A percentile compares a stretch with the other conserved stretches of the same genome.
phyloP scores from a whole-genome alignment of 2,797 vertebrate species.

The Gallinago stenura region DNA sequence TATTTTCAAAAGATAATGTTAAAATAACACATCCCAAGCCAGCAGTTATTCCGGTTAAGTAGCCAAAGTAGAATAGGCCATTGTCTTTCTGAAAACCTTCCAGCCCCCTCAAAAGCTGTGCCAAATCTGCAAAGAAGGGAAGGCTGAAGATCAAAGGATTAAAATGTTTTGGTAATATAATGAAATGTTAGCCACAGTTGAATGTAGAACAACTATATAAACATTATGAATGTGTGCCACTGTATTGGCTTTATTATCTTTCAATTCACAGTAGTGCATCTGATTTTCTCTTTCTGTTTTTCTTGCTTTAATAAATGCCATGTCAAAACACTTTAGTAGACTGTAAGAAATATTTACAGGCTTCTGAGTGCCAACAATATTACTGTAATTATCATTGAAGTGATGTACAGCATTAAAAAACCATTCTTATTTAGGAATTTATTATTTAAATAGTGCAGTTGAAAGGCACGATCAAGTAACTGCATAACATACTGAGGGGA shows the following conservation, averaged over 20 bases:
- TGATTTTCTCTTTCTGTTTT: conserved; percentile 1
- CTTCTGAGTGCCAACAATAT: conserved; percentile 6
- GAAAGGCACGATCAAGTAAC: background rate
- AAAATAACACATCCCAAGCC: background rate
- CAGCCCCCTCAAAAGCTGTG: background rate
- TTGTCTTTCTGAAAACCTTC: background rate
- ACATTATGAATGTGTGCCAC: background rate
- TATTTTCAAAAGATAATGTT: background rate
- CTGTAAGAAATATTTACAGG: conserved; percentile 35
- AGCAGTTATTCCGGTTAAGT: background rate
- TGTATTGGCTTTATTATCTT: background rate
- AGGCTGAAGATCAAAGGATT: background rate
- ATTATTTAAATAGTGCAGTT: background rate
- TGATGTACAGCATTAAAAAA: conserved; percentile 1
- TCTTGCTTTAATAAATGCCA: background rate
- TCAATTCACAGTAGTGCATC: background rate
- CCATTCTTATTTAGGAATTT: background rate
- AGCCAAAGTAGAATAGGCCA: background rate
- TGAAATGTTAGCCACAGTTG: background rate
- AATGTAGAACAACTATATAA: background rate
- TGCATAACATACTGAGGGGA: background rate
- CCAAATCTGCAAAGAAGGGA: background rate
- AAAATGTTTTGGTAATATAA: background rate
- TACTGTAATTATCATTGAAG: conserved; percentile 10
- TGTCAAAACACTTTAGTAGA: conserved; percentile 18